Conservation (phyloP, 1,140 invertebrate genomes). For the Steinernema feltiae region DNA sequence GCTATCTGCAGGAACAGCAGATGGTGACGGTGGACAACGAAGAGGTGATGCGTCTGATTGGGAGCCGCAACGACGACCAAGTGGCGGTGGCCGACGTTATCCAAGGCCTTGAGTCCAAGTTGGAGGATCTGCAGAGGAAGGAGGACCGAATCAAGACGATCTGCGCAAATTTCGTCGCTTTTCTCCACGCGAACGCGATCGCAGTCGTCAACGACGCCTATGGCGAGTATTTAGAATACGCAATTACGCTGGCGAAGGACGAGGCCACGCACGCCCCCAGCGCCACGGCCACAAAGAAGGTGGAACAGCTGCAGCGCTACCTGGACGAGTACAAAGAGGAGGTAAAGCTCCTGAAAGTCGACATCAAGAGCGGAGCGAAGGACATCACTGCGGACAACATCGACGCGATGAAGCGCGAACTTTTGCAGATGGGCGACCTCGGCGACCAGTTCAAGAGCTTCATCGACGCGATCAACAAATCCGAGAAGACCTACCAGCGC, state of each 20-base stretch:
- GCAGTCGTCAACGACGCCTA: not conserved
- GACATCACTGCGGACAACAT: not conserved
- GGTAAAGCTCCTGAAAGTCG: not conserved
- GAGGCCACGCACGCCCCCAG: constrained; percentile 67
- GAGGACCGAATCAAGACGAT: constrained; percentile 17
- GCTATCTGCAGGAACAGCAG: not conserved
- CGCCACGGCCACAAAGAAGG: constrained; percentile 64
- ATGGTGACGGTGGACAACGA: not conserved
- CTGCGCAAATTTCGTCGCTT: constrained; percentile 8
- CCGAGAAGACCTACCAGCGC: not conserved
- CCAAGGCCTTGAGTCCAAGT: not conserved
- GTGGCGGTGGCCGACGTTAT: not conserved
- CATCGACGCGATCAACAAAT: not conserved
- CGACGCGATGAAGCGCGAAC: not conserved
- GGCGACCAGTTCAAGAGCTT: not conserved
- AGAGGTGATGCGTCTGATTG: constrained; percentile 20
- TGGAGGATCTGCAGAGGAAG: not conserved
- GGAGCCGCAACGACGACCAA: not conserved
- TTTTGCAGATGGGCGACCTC: not conserved
- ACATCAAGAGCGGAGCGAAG: not conserved
- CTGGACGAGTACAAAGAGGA: not conserved
- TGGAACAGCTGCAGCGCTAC: constrained; percentile 59
- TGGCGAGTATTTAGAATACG: constrained; percentile 12
- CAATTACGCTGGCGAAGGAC: constrained; percentile 67
- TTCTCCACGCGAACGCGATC: constrained; percentile 7